Conservation (phyloP, 2,888 invertebrate genomes). For the Adineta ricciae region DNA sequence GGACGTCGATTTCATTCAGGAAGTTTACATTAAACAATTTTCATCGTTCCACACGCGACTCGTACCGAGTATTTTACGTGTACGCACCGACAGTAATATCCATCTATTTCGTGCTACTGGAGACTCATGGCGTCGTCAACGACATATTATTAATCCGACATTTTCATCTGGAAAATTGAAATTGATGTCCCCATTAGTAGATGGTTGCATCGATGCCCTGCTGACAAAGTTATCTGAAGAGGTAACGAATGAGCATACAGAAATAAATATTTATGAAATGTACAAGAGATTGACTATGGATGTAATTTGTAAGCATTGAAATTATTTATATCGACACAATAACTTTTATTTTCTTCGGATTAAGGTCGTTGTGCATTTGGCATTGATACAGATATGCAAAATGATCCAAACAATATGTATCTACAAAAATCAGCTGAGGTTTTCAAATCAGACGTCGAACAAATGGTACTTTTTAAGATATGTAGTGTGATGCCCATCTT, state of each 20-base stretch:
- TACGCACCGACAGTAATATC: neutral
- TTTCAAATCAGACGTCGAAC: neutral
- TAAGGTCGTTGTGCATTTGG: neutral
- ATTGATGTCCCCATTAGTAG: neutral
- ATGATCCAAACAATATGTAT: neutral
- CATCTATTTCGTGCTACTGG: neutral
- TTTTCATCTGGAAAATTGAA: neutral
- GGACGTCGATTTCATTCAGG: neutral
- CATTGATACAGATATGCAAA: neutral
- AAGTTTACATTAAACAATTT: conserved; percentile 18
- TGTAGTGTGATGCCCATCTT: neutral
- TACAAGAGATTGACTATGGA: neutral
- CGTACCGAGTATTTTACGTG: neutral
- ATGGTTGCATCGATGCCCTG: neutral
- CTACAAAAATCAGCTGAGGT: neutral
- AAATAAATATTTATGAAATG: neutral
- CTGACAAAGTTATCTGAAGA: neutral
- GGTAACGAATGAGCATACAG: neutral
- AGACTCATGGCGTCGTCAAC: neutral
- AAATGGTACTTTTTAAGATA: neutral
- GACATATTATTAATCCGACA: neutral
- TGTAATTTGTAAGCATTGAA: neutral
- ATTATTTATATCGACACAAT: neutral
- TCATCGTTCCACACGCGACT: neutral
- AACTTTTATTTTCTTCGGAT: neutral